phyloP scores from a whole-genome alignment of 64 coral and sea anemone species.

The Montipora capricornis region DNA sequence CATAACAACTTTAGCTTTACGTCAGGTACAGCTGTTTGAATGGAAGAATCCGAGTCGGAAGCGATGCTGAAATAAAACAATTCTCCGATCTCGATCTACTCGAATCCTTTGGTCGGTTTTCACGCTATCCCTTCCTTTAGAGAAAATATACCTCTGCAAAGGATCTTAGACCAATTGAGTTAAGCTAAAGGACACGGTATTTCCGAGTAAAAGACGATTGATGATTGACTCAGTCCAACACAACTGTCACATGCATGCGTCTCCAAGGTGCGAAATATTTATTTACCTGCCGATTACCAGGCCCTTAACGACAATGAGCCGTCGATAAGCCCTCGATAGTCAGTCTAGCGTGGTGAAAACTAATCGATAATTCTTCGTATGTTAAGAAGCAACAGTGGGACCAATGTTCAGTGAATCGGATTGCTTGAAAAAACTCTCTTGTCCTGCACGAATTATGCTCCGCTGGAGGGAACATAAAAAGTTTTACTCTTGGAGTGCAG shows the following conservation, averaged over 20 bases:
- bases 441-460: slow-evolving; percentile 41
- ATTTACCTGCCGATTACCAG: neutral
- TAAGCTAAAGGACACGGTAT: neutral
- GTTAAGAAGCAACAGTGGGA: neutral
- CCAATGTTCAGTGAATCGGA: neutral
- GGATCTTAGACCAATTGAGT: neutral
- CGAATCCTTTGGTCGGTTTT: neutral
- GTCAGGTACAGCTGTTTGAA: too few relatives aligned
- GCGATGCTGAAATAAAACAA: too few relatives aligned
- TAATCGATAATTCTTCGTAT: slow-evolving; percentile 22
- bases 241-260: neutral
- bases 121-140: neutral
- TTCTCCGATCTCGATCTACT: neutral
- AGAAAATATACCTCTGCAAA: neutral
- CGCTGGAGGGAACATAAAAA: neutral
- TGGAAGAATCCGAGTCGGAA: too few relatives aligned
- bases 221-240: neutral
- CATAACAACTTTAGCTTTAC: too few relatives aligned
- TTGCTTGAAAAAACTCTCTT: slow-evolving; percentile 37
- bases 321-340: neutral
- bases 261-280: slow-evolving; percentile 19
- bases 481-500: neutral
- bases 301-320: slow-evolving; percentile 1
- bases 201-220: neutral
- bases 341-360: neutral